Base-by-base conservation (phyloP, 2,888 invertebrate species). In the Aspidiotus rigidus region DNA sequence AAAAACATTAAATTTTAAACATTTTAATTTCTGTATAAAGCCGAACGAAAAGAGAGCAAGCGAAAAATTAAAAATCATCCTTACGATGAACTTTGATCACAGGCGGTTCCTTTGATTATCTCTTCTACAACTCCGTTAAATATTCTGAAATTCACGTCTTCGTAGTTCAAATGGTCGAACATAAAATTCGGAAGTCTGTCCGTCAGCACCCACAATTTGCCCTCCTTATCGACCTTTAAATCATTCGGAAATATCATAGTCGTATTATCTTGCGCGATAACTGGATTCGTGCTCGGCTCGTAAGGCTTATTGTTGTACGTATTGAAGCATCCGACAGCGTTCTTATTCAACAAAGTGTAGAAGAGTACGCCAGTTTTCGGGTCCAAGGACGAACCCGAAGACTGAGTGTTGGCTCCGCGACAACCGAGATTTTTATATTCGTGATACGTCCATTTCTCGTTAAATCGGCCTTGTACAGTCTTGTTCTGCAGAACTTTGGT, bases 321-420 rank as follows among this genome's bases (percentile, higher is more conserved):
- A 74, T 91, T 86, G 91, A 91, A 91, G 75, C 91, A 91, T 57
- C 86, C 89, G 0, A 92, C 79, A 15, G 86, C 84, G 75, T 90
- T 88, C 69, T 84, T 82, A 64, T 86, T 85, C 0, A 90, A 88
- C 81, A 89, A 88, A 2, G 89, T 86, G 74, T 90, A 87, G 79
- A 90, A 90, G 71, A 89, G 79, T 10, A 87, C 85, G 41, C 84
- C 85, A 0, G 85, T 85, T 72, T 83, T 81, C 62, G 82, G 80
- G 75, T 91, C 90, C 73, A 85, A 84, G 75, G 82, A 84, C 72
- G 87, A 88, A 7, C 89, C 84, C 0, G 90, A 86, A 0, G 90
- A 84, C 78, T 91, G 91, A 1, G 86, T 84, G 66, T 82, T 80
- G 69, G 81, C 82, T 49, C 90, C 90, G 75, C 87, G 84, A 73